A percentile compares a stretch with the other conserved stretches of the same genome.
Conservation (phyloP, 2,113 vertebrate species). For the Balaeniceps rex region DNA sequence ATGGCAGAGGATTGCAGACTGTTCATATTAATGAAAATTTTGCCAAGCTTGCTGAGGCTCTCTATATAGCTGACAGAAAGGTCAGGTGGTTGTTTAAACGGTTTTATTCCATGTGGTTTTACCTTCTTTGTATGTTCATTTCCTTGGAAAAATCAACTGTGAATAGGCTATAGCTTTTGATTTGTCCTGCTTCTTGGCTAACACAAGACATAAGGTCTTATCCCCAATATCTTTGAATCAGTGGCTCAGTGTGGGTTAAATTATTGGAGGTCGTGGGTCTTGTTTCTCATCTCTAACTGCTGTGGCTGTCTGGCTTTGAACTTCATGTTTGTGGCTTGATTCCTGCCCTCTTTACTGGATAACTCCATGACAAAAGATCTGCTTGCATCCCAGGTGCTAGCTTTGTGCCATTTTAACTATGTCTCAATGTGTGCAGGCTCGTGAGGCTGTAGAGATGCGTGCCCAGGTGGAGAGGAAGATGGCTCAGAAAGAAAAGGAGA, state of each 20-base stretch:
- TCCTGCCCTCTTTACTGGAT: background rate
- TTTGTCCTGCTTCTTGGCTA: background rate
- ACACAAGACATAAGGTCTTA: background rate
- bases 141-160: background rate
- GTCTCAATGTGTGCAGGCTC: conserved; percentile 75
- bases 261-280: background rate
- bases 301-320: background rate
- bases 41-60: conserved; percentile 94
- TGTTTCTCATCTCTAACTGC: background rate
- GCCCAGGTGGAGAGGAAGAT: conserved; percentile 99
- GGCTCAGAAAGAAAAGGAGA: conserved; percentile 98
- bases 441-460: conserved; percentile 97
- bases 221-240: background rate
- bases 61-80: conserved; percentile 98
- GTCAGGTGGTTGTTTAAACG: conserved; percentile 62
- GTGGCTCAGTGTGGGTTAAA: background rate
- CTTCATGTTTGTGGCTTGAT: background rate
- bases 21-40: conserved; percentile 99
- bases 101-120: background rate
- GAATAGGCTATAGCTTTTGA: background rate
- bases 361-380: background rate
- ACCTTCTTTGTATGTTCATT: background rate
- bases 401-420: background rate
- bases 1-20: conserved; percentile 93
- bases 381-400: background rate